phyloP scores from a whole-genome alignment of 1,140 invertebrate species.

The Nixonia krombeini region DNA sequence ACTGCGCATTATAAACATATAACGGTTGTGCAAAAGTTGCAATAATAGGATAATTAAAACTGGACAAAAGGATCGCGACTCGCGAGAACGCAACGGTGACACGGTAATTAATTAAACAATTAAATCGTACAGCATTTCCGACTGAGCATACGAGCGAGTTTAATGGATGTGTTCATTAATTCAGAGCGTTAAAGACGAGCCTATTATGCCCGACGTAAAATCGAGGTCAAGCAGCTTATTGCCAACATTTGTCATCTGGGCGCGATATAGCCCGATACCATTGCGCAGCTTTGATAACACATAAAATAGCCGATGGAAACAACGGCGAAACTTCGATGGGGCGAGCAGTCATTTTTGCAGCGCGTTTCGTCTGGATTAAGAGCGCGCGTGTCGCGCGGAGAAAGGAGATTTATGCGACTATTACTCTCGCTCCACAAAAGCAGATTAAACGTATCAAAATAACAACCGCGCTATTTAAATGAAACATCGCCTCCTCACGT shows the following conservation, averaged over 20 bases:
- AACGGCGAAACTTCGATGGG: slow-evolving; percentile 1
- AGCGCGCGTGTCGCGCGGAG: slow-evolving; percentile 8
- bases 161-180: too few relatives aligned
- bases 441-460: slow-evolving; percentile 15
- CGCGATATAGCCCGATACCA: slow-evolving; percentile 8
- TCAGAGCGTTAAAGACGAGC: neutral
- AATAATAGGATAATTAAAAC: too few relatives aligned
- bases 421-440: slow-evolving; percentile 9
- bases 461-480: slow-evolving; percentile 17
- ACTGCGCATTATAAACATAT: too few relatives aligned
- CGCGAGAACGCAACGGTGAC: too few relatives aligned
- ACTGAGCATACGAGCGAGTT: too few relatives aligned
- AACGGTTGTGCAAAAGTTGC: too few relatives aligned
- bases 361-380: slow-evolving; percentile 20
- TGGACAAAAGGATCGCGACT: too few relatives aligned
- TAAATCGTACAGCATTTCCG: too few relatives aligned
- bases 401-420: slow-evolving; percentile 23
- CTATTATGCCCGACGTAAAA: neutral
- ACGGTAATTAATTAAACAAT: too few relatives aligned
- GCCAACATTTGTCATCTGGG: slow-evolving; percentile 1
- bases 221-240: slow-evolving; percentile 1
- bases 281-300: slow-evolving; percentile 16
- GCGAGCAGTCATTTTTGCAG: slow-evolving; percentile 15
- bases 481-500: slow-evolving; percentile 7
- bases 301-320: slow-evolving; percentile 21